Conservation (phyloP, 2,797 vertebrate species). For the Anolis apletophallus region DNA sequence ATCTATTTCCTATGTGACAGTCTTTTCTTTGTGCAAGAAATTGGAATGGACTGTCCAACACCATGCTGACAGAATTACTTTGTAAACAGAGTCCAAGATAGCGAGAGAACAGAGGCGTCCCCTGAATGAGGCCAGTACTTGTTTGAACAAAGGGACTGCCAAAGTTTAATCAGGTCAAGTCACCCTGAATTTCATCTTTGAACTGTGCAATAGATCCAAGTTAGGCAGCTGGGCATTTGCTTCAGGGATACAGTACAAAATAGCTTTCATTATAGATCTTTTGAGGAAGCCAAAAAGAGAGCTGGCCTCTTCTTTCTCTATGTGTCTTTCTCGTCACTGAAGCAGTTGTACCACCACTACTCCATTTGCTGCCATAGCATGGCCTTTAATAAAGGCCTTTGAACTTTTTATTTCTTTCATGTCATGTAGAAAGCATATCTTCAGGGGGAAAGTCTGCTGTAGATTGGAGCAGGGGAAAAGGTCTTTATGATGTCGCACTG, state of each 20-base stretch:
- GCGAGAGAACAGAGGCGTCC: background rate
- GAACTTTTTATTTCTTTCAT: slow-evolving; percentile 55
- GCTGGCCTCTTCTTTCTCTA: slow-evolving; percentile 28
- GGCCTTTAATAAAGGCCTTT: slow-evolving; percentile 67
- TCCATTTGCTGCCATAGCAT: slow-evolving; percentile 61
- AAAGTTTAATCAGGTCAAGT: slow-evolving; percentile 70
- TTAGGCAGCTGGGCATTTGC: slow-evolving; percentile 51
- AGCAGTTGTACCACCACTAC: slow-evolving; percentile 47
- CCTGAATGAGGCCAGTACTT: slow-evolving; percentile 27
- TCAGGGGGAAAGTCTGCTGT: slow-evolving; percentile 42
- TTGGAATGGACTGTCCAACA: slow-evolving; percentile 50
- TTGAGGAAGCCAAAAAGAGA: slow-evolving; percentile 60
- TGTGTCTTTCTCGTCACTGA: slow-evolving; percentile 56
- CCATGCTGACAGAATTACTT: slow-evolving; percentile 44
- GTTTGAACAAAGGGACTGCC: background rate
- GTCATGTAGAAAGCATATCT: slow-evolving; percentile 43
- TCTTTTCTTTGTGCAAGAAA: slow-evolving; percentile 46
- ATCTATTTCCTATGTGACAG: slow-evolving; percentile 59
- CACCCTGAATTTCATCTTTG: slow-evolving; percentile 60
- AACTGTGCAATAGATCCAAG: slow-evolving; percentile 55
- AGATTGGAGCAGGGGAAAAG: slow-evolving; percentile 53
- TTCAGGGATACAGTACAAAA: slow-evolving; percentile 58
- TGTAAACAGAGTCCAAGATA: slow-evolving; percentile 50
- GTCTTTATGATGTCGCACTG: slow-evolving; percentile 50
- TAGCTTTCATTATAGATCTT: slow-evolving; percentile 66